Conservation (phyloP, 2,113 vertebrate species). For the Rostratula benghalensis region DNA sequence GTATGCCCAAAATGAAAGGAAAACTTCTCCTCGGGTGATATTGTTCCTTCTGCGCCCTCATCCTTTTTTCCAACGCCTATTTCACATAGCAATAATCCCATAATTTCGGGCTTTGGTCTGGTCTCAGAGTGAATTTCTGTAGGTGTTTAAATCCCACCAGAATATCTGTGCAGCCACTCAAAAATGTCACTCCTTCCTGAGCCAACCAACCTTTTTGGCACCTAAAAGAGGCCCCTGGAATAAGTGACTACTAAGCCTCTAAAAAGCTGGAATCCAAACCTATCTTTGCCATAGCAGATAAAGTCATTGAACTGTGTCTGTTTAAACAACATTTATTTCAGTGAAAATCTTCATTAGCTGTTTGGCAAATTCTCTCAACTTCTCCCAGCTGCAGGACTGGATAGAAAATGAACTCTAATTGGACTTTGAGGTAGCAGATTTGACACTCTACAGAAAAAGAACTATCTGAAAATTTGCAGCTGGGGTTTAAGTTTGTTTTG, state of each 20-base stretch:
- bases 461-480: conserved; percentile 43
- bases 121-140: background rate
- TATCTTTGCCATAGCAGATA: background rate
- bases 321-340: conserved; percentile 57
- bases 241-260: background rate
- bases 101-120: background rate
- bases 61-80: background rate
- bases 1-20: background rate
- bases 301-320: conserved; percentile 5
- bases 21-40: background rate
- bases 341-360: conserved; percentile 52
- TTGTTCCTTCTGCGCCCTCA: background rate
- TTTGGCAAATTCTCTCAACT: conserved; percentile 53
- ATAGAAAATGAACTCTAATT: conserved; percentile 58
- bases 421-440: conserved; percentile 58
- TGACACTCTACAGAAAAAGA: conserved; percentile 42
- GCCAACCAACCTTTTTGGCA: background rate
- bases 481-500: conserved; percentile 60
- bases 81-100: background rate
- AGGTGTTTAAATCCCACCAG: background rate
- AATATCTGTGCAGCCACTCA: background rate
- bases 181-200: background rate
- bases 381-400: conserved; percentile 50
- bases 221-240: background rate
- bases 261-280: background rate